These are phyloP conservation scores for Neoascia interrupta DNA, from an alignment of 2,888 invertebrate species.

Conservation along the genomic window DNA sequence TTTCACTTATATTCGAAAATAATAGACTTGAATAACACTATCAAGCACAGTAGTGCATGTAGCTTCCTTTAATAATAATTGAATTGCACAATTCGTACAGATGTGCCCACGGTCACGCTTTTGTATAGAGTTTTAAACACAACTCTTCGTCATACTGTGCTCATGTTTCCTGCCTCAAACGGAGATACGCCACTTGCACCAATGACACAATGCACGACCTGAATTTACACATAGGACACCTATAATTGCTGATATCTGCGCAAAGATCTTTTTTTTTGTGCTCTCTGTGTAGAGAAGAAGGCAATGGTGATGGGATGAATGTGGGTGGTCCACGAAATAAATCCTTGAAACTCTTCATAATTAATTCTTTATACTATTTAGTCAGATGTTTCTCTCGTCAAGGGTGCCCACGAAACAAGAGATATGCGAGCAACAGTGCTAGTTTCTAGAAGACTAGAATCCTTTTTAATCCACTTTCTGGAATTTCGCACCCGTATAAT, in stretches of 20 bases:
- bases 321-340: not conserved
- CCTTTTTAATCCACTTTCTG: not conserved
- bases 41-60: constrained; percentile 17
- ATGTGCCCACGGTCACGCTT: constrained; percentile 12
- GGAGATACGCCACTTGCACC: constrained; percentile 14
- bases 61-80: constrained; percentile 28
- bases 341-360: constrained; percentile 49
- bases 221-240: constrained; percentile 34
- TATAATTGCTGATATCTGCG: constrained; percentile 56
- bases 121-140: too few relatives aligned
- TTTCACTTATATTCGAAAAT: constrained; percentile 51
- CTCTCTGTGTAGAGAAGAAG: constrained; percentile 1
- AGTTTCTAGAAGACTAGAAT: constrained; percentile 23
- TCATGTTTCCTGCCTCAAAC: constrained; percentile 40
- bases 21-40: constrained; percentile 54
- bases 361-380: constrained; percentile 32
- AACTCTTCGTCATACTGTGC: constrained; percentile 35
- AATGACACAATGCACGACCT: constrained; percentile 59
- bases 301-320: not conserved
- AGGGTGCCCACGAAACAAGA: constrained; percentile 1
- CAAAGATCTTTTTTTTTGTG: not conserved
- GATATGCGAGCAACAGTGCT: constrained; percentile 47
- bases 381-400: constrained; percentile 16
- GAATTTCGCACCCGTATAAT: not conserved
- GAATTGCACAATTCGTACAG: constrained; percentile 55